Evolutionary conservation across 2,113 vertebrate genomes (phyloP), one percentile per base, ranked within the genome.

Genomic region (Notiomystis cincta): DNA sequence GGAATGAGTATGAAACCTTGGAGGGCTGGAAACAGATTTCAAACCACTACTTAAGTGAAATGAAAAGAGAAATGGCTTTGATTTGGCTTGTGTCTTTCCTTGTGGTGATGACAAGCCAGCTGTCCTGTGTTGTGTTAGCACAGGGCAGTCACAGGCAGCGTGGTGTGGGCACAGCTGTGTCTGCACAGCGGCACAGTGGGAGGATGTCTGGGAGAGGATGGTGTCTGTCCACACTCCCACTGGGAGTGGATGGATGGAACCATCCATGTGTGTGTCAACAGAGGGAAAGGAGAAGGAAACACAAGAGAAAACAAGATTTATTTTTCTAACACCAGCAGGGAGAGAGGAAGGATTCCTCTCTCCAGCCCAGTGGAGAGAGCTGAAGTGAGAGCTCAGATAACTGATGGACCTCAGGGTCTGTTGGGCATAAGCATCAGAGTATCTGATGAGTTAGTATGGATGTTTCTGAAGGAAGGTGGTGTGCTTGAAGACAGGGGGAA

Each of bases 131-230:
- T 48, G 8, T 7, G 7, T 53, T 62, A 7, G 47, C 23, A 15
- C 38, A 30, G 64, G 23, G 33, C 50, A 33, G 47, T 53, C 4
- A 11, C 16, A 79, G 50, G 30, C 42, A 23, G 50, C 3, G 0
- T 69, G 45, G 19, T 42, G 35, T 42, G 76, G 40, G n/a, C 47
- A 48, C 5, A 11, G 61, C 28, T 60, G 11, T 27, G 16, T 33
- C 48, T 27, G 28, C 24, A 13, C n/a, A 57, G 87, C 0, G 0
- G 4, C 33, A 20, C 67, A 10, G 13, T 15, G 37, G 27, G 23
- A 57, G 19, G 6, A 2, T 22, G 35, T 37, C n/a, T 40, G 60
- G 28, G 21, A 81, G 40, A 48, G 28, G 15, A 5, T 58, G 8
- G 20, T 61, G 44, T 89, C 51, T 61, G 44, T 89, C 51, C 38